Base-by-base conservation (phyloP, 2,113 vertebrate species). In the Chauna torquata region DNA sequence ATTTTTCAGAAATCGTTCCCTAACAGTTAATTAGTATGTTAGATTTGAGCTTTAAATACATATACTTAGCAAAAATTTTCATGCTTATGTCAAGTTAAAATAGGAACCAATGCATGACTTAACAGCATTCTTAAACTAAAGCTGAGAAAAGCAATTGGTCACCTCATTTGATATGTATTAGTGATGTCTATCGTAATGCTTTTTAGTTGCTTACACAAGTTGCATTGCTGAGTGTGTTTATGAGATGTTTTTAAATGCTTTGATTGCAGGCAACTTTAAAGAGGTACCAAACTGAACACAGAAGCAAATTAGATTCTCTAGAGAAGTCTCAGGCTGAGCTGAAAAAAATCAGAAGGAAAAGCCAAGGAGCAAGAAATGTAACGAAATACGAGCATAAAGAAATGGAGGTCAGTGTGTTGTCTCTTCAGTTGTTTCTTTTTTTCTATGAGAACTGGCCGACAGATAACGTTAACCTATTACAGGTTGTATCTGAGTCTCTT, bases 301-400 rank as follows among this genome's bases (percentile, higher is more conserved):
- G 98, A 97, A 96, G 97, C 92, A 99, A 99, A 93, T 92, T 99
- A 92, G 99, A 99, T 91, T 99, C 98, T 20, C 97, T 99, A 97
- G 99, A 99, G 92, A 99, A 99, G 86, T 99, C 99, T 9, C 99
- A 99, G 82, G 98, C 99, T 1, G 99, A 99, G 85, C 94, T 99
- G 96, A 99, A 99, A 97, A 99, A 99, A 97, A 98, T 99, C 84
- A 95, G 98, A 95, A 98, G 99, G 96, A 99, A 99, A 98, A 99
- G 99, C 95, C 99, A 99, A 96, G 99, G 99, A 79, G 95, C 96
- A 15, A 99, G 99, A 83, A 98, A 99, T 38, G 98, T 98, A 0
- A 97, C 96, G 11, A 99, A 99, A 88, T 99, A 99, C 1, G 99
- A 99, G 49, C 96, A 98, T 66, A 99, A 98, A 92, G 99, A 99